Evolutionary conservation across 2,113 vertebrate species (phyloP).

Genomic region (Triplophysa siluroides): DNA sequence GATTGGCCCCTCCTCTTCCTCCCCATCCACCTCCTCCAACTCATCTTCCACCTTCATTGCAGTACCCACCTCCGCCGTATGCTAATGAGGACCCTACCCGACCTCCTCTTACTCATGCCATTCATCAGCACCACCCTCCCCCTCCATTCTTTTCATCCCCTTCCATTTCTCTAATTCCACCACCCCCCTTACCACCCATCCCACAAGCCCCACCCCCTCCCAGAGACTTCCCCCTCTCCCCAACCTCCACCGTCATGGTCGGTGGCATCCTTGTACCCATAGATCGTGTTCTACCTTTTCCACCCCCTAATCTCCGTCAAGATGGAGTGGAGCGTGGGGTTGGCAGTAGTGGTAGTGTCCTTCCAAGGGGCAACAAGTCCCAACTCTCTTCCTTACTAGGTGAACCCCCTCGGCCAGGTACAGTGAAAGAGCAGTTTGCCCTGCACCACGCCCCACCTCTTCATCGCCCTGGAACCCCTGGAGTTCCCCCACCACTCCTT

Average conservation of each 20-base stretch:
- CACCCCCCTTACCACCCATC: slow-evolving; percentile 62
- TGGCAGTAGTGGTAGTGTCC: slow-evolving; percentile 53
- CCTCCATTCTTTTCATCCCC: slow-evolving; percentile 58
- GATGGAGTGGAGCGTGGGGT: slow-evolving; percentile 55
- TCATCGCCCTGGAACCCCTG: slow-evolving; percentile 69
- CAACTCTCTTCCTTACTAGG: slow-evolving; percentile 65
- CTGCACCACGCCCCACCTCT: slow-evolving; percentile 73
- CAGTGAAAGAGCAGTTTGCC: slow-evolving; percentile 83
- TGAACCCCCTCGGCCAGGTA: slow-evolving; percentile 76
- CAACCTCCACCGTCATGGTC: slow-evolving; percentile 73
- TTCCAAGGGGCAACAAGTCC: slow-evolving; percentile 61
- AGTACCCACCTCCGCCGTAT: slow-evolving; percentile 60
- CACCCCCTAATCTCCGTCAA: slow-evolving; percentile 54
- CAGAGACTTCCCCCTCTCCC: slow-evolving; percentile 61
- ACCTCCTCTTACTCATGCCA: slow-evolving; percentile 61
- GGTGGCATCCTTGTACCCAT: slow-evolving; percentile 72
- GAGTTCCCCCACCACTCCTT: slow-evolving; percentile 71
- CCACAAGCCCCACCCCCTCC: slow-evolving; percentile 62
- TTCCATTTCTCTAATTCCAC: slow-evolving; percentile 56
- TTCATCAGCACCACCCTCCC: slow-evolving; percentile 65
- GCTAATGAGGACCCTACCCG: slow-evolving; percentile 54
- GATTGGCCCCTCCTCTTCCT: slow-evolving; percentile 49
- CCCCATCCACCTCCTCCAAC: slow-evolving; percentile 37
- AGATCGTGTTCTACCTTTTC: slow-evolving; percentile 64
- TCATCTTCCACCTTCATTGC: slow-evolving; percentile 69